Percentiles rank a stretch among this genome's conserved stretches.
Conservation (phyloP, 2,113 vertebrate genomes). For the Cariama cristata region DNA sequence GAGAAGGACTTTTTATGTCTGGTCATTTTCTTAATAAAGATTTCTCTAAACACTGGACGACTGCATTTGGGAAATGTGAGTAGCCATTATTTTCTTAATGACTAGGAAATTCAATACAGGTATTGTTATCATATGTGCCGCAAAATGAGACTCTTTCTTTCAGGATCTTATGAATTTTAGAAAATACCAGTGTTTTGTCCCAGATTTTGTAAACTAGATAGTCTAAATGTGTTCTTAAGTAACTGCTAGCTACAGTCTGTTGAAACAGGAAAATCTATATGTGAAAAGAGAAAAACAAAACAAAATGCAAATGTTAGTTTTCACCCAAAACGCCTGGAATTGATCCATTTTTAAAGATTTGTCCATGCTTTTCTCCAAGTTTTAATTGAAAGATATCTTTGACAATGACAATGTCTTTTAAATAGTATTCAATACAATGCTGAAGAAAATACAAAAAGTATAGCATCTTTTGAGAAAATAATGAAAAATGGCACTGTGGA, state of each 20-base stretch:
- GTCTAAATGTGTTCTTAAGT: neutral
- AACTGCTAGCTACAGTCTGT: neutral
- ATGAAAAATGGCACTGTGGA: neutral
- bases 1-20: slow-evolving; percentile 42
- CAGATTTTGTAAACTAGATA: neutral
- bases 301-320: neutral
- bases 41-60: slow-evolving; percentile 5
- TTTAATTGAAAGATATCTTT: neutral
- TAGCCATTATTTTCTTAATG: slow-evolving; percentile 20
- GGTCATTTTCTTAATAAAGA: slow-evolving; percentile 61
- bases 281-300: neutral
- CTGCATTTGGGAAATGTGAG: slow-evolving; percentile 29
- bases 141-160: neutral
- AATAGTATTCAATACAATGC: neutral
- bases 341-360: neutral
- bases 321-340: neutral
- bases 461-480: neutral
- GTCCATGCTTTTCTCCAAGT: neutral
- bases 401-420: neutral
- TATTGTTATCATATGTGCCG: neutral
- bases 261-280: neutral
- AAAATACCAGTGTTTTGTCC: neutral
- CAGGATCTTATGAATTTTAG: neutral
- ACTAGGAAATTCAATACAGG: neutral
- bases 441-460: neutral